Evolutionary conservation across 2,888 invertebrate genomes (phyloP), one percentile per base, ranked within the genome.

Genomic region (Chelonus formosanus): DNA sequence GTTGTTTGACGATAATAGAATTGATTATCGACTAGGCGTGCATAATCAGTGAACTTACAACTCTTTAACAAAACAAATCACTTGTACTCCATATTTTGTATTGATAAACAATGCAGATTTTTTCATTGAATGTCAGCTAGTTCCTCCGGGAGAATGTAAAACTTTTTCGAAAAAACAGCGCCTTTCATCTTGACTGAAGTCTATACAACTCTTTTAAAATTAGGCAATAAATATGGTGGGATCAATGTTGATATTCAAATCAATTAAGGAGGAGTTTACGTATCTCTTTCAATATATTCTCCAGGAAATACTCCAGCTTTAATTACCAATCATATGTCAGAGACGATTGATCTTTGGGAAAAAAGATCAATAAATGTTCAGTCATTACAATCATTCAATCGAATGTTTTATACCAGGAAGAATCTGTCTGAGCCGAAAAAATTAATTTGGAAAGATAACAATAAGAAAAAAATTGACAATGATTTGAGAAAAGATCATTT

Each of bases 51-150:
- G 98, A 78, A 94, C 95, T 0, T 92, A 93, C 79, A 95, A 95
- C 84, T 95, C 97, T 62, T 86, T 99, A 74, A 98, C 98, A 0
- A 98, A 98, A 85, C 94, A 97, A 86, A 93, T 98, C 59, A 94
- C 95, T 48, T 97, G 99, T 79, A 94, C 95, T 5, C 98, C 99
- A 0, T 97, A 93, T 84, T 97, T 93, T 86, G 90, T 96, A 63
- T 88, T 97, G 48, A 91, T 96, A 73, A 99, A 99, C 84, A 92
- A 94, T 71, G 91, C 95, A 3, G 88, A 89, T 2, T 92, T 90
- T 77, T 84, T 87, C 20, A 89, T 97, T 58, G 91, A 94, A 79
- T 89, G 93, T 73, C 92, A 89, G 86, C 86, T 59, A 85, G 85
- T 91, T 43, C 83, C 86, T 64, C 83, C 88, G 3, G 86, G 87